Base-by-base conservation (phyloP, 2,888 invertebrate genomes). In the Lasioglossum villosulum region DNA sequence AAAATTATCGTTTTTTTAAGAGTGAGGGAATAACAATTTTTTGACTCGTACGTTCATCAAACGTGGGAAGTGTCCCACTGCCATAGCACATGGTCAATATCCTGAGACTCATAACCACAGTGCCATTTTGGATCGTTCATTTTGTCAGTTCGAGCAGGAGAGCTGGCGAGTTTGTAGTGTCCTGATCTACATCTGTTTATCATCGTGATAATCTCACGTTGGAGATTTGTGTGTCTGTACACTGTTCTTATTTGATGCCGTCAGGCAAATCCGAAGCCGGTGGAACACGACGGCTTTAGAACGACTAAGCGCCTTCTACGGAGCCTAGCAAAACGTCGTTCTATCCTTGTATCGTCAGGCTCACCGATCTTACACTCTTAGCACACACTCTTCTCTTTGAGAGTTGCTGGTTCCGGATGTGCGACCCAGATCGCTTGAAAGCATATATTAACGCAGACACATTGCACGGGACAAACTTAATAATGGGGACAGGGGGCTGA, bases 391-490 rank as follows among this genome's bases (percentile, higher is more conserved):
- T 66, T 83, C 68, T 71, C 70, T 75, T 70, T 63, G 84, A 45
- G 77, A 59, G 23, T 78, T n/a, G 34, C 19, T 19, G 48, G 59
- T 34, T 34, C 45, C 34, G 77, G 48, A 45, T 75, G 78, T 75
- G 74, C 76, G 82, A 85, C 85, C 79, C 66, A 84, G 73, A 82
- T 84, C 75, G 74, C 79, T 75, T 70, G 88, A 80, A 89, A 90
- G 82, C 86, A 78, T 82, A 71, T 84, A 90, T 90, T 90, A 90
- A 86, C 87, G 78, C 82, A 83, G 80, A 86, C 78, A 71, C 80
- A 85, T 72, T 86, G 86, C 82, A 84, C 82, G 75, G 77, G 80
- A 84, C 84, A 86, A 90, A 90, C 90, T 90, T 89, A 90, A 89
- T 90, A 90, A 90, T 80, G 85, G 80, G 84, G 71, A 82, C 70